phyloP scores from a whole-genome alignment of 2,888 invertebrate species.

The Acanthopleura granulata region DNA sequence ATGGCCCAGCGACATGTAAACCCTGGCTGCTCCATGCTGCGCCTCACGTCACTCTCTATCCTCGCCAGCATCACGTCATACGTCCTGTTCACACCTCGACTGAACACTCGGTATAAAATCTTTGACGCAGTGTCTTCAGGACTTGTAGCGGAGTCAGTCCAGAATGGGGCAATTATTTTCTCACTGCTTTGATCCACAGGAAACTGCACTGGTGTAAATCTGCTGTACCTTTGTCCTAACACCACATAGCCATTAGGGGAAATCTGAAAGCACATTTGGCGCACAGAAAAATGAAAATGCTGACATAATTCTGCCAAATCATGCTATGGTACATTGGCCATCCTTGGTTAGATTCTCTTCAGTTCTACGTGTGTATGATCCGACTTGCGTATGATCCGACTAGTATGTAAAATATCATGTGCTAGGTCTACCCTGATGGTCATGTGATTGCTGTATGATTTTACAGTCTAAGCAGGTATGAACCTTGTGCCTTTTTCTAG shows the following conservation, averaged over 20 bases:
- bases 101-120: background rate
- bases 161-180: constrained; percentile 7
- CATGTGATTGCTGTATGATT: too few relatives aligned
- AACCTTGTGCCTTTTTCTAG: too few relatives aligned
- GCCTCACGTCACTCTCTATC: background rate
- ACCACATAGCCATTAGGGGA: background rate
- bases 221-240: background rate
- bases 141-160: background rate
- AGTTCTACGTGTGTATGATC: too few relatives aligned
- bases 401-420: too few relatives aligned
- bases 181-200: background rate
- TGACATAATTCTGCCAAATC: too few relatives aligned
- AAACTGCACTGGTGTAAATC: background rate
- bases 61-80: background rate
- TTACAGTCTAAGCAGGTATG: too few relatives aligned
- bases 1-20: background rate
- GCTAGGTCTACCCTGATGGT: too few relatives aligned
- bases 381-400: too few relatives aligned
- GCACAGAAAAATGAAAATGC: too few relatives aligned
- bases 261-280: background rate
- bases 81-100: background rate
- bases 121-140: background rate
- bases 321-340: too few relatives aligned
- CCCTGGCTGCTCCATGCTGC: too few relatives aligned
- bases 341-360: too few relatives aligned